Conservation (phyloP, 1,140 invertebrate species). For the Halesus radiatus region DNA sequence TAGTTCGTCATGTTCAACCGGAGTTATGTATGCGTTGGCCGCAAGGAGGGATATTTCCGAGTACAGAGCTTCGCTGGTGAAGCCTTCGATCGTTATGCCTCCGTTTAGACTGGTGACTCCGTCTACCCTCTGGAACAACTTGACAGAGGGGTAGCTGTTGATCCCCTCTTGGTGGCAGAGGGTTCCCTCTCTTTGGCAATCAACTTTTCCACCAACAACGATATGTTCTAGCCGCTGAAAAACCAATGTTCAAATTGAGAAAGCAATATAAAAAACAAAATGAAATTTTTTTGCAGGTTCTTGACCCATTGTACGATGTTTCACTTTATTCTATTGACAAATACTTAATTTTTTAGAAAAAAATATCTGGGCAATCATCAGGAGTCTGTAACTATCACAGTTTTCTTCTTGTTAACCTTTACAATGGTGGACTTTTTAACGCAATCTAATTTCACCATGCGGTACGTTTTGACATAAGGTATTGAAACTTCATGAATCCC, state of each 20-base stretch:
- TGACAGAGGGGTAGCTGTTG: constrained; percentile 51
- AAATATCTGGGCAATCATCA: too few relatives aligned
- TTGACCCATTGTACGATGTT: too few relatives aligned
- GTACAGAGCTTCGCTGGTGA: constrained; percentile 47
- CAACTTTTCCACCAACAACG: constrained; percentile 51
- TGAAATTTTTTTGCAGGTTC: too few relatives aligned
- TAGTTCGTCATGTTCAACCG: constrained; percentile 52
- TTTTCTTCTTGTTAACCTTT: too few relatives aligned
- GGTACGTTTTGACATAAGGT: too few relatives aligned
- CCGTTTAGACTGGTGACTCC: constrained; percentile 40
- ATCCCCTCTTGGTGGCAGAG: constrained; percentile 48
- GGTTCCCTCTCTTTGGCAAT: constrained; percentile 53
- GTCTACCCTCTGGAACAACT: constrained; percentile 53
- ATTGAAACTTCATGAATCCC: too few relatives aligned
- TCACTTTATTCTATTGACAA: too few relatives aligned
- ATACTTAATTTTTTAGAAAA: too few relatives aligned
- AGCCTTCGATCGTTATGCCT: constrained; percentile 45
- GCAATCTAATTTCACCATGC: too few relatives aligned
- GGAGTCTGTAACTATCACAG: too few relatives aligned
- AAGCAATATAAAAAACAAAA: too few relatives aligned
- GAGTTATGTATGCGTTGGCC: constrained; percentile 52
- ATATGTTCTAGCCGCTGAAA: constrained; percentile 48
- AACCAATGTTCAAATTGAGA: not conserved
- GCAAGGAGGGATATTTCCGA: constrained; percentile 42
- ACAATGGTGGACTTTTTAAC: too few relatives aligned